Evolutionary conservation across 1,140 invertebrate species (phyloP).

Genomic region (Drosophila pseudoobscura): DNA sequence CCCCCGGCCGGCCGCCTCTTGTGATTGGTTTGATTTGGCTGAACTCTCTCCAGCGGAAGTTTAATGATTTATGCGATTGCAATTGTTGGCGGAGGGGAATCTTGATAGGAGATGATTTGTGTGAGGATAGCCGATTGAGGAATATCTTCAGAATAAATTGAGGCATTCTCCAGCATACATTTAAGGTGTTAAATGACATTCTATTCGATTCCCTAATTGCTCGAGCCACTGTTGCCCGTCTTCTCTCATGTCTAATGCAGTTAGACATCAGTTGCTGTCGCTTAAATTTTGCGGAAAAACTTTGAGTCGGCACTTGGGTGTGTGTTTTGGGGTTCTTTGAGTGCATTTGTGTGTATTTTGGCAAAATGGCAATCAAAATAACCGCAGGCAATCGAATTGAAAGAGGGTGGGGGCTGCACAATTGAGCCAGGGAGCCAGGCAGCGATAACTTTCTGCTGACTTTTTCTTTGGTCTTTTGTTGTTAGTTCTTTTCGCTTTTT

Average conservation of each 20-base stretch:
- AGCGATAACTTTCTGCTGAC: constrained; percentile 27
- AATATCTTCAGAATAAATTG: no score
- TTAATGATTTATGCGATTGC: constrained; percentile 31
- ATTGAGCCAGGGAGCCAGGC: constrained; percentile 14
- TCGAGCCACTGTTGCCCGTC: constrained; percentile 2
- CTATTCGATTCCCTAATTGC: constrained; percentile 31
- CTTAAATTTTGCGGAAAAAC: constrained; percentile 54
- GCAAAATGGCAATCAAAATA: constrained; percentile 76
- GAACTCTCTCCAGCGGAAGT: constrained; percentile 17
- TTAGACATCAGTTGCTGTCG: constrained; percentile 50
- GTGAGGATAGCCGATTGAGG: no score
- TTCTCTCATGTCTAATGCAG: constrained; percentile 38
- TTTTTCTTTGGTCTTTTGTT: constrained; percentile 40
- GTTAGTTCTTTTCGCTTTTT: constrained; percentile 26
- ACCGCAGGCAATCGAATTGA: constrained; percentile 71
- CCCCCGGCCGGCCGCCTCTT: background rate
- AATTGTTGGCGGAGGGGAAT: constrained; percentile 13
- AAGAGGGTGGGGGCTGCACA: constrained; percentile 3
- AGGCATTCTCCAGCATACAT: no score
- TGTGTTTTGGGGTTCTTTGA: constrained; percentile 31
- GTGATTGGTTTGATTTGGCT: constrained; percentile 44
- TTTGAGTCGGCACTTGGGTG: constrained; percentile 16
- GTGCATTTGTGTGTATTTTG: constrained; percentile 44
- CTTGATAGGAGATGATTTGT: background rate
- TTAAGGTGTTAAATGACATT: background rate